phyloP scores from a whole-genome alignment of 2,888 invertebrate genomes.

The Tryphoninae sp. region DNA sequence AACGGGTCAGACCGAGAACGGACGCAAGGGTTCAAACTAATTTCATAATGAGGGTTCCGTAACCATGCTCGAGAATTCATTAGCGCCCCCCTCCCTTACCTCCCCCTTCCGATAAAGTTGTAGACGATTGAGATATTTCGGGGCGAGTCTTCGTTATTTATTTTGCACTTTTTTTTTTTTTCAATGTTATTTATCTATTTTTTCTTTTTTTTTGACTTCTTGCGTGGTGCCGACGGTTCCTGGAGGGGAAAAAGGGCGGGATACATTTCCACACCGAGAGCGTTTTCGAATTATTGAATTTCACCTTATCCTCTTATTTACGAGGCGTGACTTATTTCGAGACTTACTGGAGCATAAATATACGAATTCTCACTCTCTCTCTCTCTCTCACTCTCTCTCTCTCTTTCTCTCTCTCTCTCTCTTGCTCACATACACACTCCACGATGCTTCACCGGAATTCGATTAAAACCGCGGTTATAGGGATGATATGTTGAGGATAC shows the following conservation, averaged over 20 bases:
- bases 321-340: conserved; percentile 50
- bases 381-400: background rate
- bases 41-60: conserved; percentile 75
- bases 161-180: conserved; percentile 48
- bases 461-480: conserved; percentile 37
- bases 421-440: background rate
- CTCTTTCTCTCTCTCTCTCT: background rate
- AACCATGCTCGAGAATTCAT: conserved; percentile 75
- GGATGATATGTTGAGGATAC: conserved; percentile 9
- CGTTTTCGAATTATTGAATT: conserved; percentile 55
- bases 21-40: conserved; percentile 71
- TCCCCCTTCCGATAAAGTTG: conserved; percentile 68
- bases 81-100: conserved; percentile 71
- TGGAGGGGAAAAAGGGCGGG: conserved; percentile 4
- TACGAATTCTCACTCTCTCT: no score
- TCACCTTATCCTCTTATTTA: conserved; percentile 59
- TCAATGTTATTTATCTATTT: background rate
- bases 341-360: conserved; percentile 54
- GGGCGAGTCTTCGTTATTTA: conserved; percentile 64
- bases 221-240: conserved; percentile 4
- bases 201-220: conserved; percentile 4
- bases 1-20: conserved; percentile 56
- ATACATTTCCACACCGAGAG: conserved; percentile 27
- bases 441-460: conserved; percentile 30
- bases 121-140: conserved; percentile 74